Evolutionary conservation across 2,797 vertebrate species (phyloP), one percentile per base, ranked within the genome.

Genomic region (Lycodopsis pacificus): DNA sequence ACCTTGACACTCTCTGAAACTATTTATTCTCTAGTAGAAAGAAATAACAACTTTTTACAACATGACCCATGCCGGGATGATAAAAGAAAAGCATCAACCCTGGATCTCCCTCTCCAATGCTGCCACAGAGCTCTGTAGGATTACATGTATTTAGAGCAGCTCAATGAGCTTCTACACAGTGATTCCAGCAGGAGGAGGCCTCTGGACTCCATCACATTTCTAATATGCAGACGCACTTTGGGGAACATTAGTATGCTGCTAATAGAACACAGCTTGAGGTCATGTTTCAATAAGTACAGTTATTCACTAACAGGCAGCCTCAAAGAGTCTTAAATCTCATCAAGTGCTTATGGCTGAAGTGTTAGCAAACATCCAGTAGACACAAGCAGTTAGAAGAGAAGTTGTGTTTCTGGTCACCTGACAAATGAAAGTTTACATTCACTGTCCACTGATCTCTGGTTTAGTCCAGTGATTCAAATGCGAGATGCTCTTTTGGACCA

Each of bases 91-190:
- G 17, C 46, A 70, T 66, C 73, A 70, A 19, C 27, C 12, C 46
- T 9, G 17, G 17, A 8, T 48, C 46, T 8, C 46, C 30, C 34
- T 71, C 57, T 56, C 49, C 76, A 73, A 77, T 63, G 71, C 63
- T 73, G 58, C 51, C 64, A 57, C 40, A 19, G 65, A 80, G 82
- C 72, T 86, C 67, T 22, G 48, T 17, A 70, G 70, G 81, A 85
- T 87, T 88, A 78, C 81, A 80, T 74, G 70, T 65, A 68, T 85
- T 91, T 81, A 78, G 64, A 80, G 36, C 76, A 59, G 75, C 81
- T 78, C 76, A 54, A 56, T 61, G 38, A 65, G 70, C 77, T 68
- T 82, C 83, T 82, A 76, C 38, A 68, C 20, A 66, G 79, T 34
- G 59, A 13, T 62, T 85, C 59, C 65, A 76, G 70, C 46, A 38